Base-by-base conservation (phyloP, 1,140 invertebrate genomes). In the Macrostomum lignano region DNA sequence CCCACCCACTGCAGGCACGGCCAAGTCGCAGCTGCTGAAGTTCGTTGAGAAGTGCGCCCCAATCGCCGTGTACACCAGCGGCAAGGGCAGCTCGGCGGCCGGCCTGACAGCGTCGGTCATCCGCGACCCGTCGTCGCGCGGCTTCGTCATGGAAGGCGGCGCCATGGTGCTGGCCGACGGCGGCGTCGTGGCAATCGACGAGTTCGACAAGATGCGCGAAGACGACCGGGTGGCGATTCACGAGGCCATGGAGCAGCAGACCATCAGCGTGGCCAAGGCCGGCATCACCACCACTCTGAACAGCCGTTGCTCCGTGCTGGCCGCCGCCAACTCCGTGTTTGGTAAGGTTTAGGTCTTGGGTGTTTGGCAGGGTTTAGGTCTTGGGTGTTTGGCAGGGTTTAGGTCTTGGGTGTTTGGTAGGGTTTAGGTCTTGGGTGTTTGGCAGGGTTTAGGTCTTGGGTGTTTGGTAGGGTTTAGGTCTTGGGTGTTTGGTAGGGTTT, bases 201-300 rank as follows among this genome's bases (percentile, higher is more conserved):
- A 98, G 55, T 98, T 98, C 60, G 91, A 98, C 58, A 98, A 98
- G 62, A 98, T 98, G 91, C 67, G 79, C 40, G 88, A 98, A 60
- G 86, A 96, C 52, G 91, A 98, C 54, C 64, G 88, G 42, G 88
- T 96, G 2, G 88, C 88, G 13, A 98, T 98, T 52, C 91, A 98
- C 49, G 91, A 98, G 62, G 91, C 88, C 21, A 98, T 98, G 91
- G 91, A 98, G 56, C 91, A 98, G 48, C 91, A 98, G 57, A 98
- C 91, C 1, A 98, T 98, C 44, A 94, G 86, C 2, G 96, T 98
- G 49, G 91, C 91, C 2, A 98, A 98, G 69, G 81, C 91, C 43
- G 91, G 88, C 11, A 96, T 98, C 38, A 96, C 86, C 2, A 96
- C 88, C 1, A 96, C 88, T 0, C 54, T 98, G 11, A 98, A 98